Percentiles rank a stretch among this genome's conserved stretches.
Evolutionary conservation across 2,888 invertebrate species (phyloP).

Genomic region (Amiota communis): DNA sequence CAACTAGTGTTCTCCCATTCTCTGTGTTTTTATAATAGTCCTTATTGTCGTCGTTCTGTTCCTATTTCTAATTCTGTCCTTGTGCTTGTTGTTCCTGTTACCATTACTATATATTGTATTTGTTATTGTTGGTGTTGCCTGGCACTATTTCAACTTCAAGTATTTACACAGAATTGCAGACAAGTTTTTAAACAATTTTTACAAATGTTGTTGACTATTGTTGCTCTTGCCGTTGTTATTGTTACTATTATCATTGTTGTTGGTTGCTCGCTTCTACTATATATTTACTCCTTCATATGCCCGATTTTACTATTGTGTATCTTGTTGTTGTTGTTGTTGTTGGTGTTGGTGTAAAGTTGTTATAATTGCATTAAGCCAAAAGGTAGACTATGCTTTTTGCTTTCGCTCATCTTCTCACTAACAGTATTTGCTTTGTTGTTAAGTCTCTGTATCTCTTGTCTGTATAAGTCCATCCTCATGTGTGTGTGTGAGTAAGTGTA

Average conservation of each 20-base stretch:
- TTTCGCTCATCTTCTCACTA: background rate
- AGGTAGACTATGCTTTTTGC: slow-evolving; percentile 52
- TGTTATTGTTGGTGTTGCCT: background rate
- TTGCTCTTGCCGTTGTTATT: slow-evolving; percentile 6
- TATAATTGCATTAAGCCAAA: slow-evolving; percentile 62
- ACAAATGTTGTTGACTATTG: slow-evolving; percentile 25
- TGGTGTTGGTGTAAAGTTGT: slow-evolving; percentile 38
- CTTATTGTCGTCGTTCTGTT: background rate
- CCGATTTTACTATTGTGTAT: background rate
- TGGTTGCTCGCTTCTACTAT: background rate
- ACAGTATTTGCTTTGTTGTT: slow-evolving; percentile 1
- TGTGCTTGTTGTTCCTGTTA: background rate
- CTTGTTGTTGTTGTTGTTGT: no score
- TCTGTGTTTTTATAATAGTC: background rate
- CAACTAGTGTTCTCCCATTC: slow-evolving; percentile 54
- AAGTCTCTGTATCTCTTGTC: slow-evolving; percentile 28
- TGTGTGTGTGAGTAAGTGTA: background rate
- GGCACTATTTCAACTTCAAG: background rate
- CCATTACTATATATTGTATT: background rate
- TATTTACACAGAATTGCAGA: slow-evolving; percentile 27
- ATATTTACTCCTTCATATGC: background rate
- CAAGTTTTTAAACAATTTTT: slow-evolving; percentile 29
- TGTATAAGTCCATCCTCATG: background rate
- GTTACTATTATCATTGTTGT: background rate
- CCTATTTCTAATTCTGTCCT: background rate